Conservation (phyloP, 2,113 vertebrate species). For the Protomyctophum bolini region DNA sequence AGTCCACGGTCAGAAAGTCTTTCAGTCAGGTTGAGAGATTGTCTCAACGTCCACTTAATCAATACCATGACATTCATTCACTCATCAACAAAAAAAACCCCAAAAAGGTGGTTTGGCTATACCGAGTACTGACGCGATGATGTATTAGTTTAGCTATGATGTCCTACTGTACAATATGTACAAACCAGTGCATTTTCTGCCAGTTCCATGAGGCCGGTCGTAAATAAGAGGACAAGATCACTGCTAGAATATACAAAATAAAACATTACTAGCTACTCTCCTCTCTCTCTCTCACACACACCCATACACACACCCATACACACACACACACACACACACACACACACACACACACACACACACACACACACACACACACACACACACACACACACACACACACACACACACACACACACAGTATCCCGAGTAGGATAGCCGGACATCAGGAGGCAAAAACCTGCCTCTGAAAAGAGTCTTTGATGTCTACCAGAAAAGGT, state of each 20-base stretch:
- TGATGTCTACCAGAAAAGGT: slow-evolving; percentile 13
- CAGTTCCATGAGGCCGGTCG: slow-evolving; percentile 31
- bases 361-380: no score
- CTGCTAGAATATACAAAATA: slow-evolving; percentile 54
- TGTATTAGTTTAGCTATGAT: not conserved
- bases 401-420: not conserved
- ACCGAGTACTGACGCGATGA: not conserved
- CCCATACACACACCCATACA: slow-evolving; percentile 47
- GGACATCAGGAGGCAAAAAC: slow-evolving; percentile 9
- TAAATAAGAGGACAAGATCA: slow-evolving; percentile 13
- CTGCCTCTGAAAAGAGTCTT: slow-evolving; percentile 32
- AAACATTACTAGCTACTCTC: slow-evolving; percentile 3
- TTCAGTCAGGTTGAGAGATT: slow-evolving; percentile 4
- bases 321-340: slow-evolving; percentile 12
- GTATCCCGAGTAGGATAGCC: slow-evolving; percentile 22
- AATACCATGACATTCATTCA: not conserved
- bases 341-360: no score
- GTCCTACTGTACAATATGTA: slow-evolving; percentile 31
- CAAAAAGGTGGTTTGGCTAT: slow-evolving; percentile 13
- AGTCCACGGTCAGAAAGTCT: slow-evolving; percentile 30
- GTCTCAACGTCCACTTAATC: not conserved
- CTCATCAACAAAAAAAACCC: not conserved
- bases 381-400: no score
- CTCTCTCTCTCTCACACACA: slow-evolving; percentile 36
- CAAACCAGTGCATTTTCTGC: slow-evolving; percentile 30